Evolutionary conservation across 2,113 vertebrate species (phyloP).

Genomic region (Callospermophilus lateralis): DNA sequence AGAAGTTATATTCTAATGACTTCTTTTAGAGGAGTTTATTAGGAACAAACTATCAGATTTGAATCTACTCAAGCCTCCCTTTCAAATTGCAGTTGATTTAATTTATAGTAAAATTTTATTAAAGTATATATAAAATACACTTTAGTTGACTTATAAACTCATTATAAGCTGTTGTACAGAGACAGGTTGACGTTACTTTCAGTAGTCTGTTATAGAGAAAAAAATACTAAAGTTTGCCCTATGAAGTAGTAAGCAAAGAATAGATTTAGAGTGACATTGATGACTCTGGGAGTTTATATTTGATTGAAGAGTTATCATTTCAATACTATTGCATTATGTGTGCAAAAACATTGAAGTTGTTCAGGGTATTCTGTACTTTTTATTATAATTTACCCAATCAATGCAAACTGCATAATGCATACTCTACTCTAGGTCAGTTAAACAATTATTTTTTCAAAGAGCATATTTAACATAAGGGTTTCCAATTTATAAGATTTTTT

Average conservation of each 20-base stretch:
- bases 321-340: background rate
- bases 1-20: background rate
- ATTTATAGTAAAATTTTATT: background rate
- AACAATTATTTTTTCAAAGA: background rate
- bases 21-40: background rate
- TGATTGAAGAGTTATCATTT: background rate
- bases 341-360: background rate
- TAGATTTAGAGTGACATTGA: background rate
- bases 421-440: background rate
- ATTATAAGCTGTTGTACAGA: background rate
- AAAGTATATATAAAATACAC: background rate
- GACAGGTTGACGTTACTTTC: background rate
- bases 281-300: background rate
- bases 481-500: background rate
- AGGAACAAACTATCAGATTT: background rate
- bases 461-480: background rate
- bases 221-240: background rate
- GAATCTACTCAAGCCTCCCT: background rate
- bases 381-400: background rate
- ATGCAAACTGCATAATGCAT: background rate
- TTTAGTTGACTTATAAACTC: constrained; percentile 18
- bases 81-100: background rate
- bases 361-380: background rate
- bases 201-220: background rate
- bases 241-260: background rate